These are phyloP conservation scores for Uropetala carovei DNA, from an alignment of 2,888 invertebrate species.

Conservation along the genomic window DNA sequence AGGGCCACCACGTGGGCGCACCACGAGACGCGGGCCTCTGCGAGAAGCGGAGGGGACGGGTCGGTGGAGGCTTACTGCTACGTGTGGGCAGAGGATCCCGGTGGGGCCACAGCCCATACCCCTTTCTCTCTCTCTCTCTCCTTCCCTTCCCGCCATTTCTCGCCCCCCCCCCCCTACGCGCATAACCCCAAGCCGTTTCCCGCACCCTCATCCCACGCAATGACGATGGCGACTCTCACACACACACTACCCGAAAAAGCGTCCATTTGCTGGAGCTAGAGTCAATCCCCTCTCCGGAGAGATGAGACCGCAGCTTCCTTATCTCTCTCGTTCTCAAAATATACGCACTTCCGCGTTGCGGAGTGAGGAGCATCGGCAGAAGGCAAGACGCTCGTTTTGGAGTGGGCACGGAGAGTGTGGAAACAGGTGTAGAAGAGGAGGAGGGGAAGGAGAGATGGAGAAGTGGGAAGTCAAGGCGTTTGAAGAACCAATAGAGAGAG, in stretches of 20 bases:
- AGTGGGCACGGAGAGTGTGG: background rate
- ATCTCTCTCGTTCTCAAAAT: background rate
- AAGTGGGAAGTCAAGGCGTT: background rate
- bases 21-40: background rate
- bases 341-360: background rate
- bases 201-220: conserved; percentile 1
- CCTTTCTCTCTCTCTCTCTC: background rate
- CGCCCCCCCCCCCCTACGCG: background rate
- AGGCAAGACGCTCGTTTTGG: background rate
- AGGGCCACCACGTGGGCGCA: conserved; percentile 8
- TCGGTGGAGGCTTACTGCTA: background rate
- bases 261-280: background rate
- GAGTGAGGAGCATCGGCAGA: background rate
- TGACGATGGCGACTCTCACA: background rate
- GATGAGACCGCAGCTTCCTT: background rate
- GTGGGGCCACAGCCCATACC: background rate
- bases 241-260: background rate
- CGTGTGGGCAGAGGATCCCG: conserved; percentile 31
- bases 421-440: background rate
- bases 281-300: conserved; percentile 16
- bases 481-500: background rate
- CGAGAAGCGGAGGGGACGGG: background rate
- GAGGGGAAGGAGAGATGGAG: background rate
- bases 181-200: background rate
- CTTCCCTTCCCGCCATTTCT: background rate